Conservation (phyloP, 2,888 invertebrate species). For the Noctua fimbriata region DNA sequence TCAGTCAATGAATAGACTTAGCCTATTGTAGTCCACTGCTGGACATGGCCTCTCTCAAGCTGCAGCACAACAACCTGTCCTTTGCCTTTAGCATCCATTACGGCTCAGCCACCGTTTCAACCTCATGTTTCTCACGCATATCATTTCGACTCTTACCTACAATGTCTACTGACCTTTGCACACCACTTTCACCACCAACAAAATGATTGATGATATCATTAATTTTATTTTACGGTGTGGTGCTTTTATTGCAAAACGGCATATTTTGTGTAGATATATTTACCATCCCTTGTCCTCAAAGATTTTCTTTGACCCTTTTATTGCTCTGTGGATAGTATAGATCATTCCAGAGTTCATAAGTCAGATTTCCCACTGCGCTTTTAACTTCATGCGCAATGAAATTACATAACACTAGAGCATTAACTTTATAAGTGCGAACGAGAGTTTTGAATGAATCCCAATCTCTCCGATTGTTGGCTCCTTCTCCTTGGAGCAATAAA, state of each 20-base stretch:
- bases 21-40: no score
- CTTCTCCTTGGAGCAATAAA: constrained; percentile 57
- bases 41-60: no score
- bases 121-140: background rate
- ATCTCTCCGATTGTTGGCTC: constrained; percentile 63
- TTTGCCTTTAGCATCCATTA: background rate
- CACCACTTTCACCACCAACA: background rate
- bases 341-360: background rate
- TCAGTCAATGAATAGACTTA: no score
- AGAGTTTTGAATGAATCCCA: constrained; percentile 56
- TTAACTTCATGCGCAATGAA: constrained; percentile 22
- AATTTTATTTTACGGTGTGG: background rate
- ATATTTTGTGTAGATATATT: background rate
- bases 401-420: constrained; percentile 23
- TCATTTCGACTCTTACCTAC: background rate
- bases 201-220: no score
- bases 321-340: background rate
- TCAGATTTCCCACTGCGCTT: background rate
- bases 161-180: background rate
- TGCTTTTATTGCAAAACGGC: background rate
- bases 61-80: background rate
- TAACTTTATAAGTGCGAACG: constrained; percentile 36
- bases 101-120: background rate
- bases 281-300: background rate
- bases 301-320: background rate